Conservation (phyloP, 2,797 vertebrate species). For the Girardinus metallicus region DNA sequence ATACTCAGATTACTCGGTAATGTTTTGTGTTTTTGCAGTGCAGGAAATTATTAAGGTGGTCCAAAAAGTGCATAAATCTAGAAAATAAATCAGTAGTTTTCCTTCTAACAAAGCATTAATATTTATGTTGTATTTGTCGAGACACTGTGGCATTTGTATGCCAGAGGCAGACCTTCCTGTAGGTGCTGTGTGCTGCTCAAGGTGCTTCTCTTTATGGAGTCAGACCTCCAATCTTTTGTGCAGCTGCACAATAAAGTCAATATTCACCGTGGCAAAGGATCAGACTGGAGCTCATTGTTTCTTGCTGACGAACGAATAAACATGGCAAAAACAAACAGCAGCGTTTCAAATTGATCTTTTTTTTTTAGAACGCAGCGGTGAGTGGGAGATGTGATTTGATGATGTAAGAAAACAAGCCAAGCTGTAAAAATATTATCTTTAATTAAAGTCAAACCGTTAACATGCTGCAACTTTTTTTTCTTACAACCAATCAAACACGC, state of each 20-base stretch:
- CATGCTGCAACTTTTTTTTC: not conserved
- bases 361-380: not conserved
- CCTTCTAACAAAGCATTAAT: not conserved
- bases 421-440: not conserved
- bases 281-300: constrained; percentile 12
- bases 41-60: not conserved
- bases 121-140: not conserved
- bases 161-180: not conserved
- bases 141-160: not conserved
- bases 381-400: not conserved
- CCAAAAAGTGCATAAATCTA: not conserved
- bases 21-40: no score
- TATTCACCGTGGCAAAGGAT: constrained; percentile 19
- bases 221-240: not conserved
- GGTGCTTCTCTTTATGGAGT: not conserved
- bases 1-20: no score
- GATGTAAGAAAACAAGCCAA: not conserved
- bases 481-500: not conserved
- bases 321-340: constrained; percentile 1
- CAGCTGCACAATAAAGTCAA: constrained; percentile 4
- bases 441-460: constrained; percentile 10
- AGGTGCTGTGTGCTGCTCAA: not conserved
- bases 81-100: not conserved
- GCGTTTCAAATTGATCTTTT: not conserved
- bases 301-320: constrained; percentile 11